Evolutionary conservation across 2,888 invertebrate genomes (phyloP), one percentile per base, ranked within the genome.

Genomic region (Cosmia trapezina): DNA sequence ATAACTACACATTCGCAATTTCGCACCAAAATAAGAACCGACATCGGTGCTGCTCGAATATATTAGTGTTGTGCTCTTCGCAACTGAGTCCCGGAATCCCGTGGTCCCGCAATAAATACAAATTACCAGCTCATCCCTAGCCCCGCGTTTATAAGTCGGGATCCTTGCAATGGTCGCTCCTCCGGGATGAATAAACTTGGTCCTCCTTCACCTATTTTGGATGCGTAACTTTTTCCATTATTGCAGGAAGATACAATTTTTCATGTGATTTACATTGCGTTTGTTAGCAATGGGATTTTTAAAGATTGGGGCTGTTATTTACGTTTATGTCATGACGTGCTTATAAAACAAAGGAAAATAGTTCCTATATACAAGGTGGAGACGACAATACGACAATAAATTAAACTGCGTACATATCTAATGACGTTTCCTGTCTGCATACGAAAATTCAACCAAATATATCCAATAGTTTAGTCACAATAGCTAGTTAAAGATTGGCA

Each of bases 41-140:
- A 70, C 28, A 73, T 74, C 37, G 64, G 54, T 28, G 33, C 45
- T 57, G 63, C 51, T 62, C 28, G 65, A 70, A 83, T 80, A 28
- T 65, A 80, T 83, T 75, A 60, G 70, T 74, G 61, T 70, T 74
- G 66, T 28, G 60, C 70, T 79, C 83, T 64, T 67, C 47, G 41
- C 73, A 75, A 79, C 73, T 56, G 76, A 68, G 70, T 80, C 61
- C 61, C 84, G 56, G 60, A 67, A 67, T 74, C 74, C 64, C 64
- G 65, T 59, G 62, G 65, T 79, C 78, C 49, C 65, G 76, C 87
- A 73, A 89, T 89, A 89, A 89, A 89, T 89, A 83, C 84, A 82
- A 86, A 89, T 89, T 88, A 89, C 76, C 68, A 64, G 72, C 67
- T 76, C 69, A 82, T 83, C 83, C 83, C 80, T 41, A 71, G 72